These are phyloP conservation scores for Saimiri boliviensis DNA, from an alignment of 2,113 vertebrate genomes.

Conservation along the genomic window DNA sequence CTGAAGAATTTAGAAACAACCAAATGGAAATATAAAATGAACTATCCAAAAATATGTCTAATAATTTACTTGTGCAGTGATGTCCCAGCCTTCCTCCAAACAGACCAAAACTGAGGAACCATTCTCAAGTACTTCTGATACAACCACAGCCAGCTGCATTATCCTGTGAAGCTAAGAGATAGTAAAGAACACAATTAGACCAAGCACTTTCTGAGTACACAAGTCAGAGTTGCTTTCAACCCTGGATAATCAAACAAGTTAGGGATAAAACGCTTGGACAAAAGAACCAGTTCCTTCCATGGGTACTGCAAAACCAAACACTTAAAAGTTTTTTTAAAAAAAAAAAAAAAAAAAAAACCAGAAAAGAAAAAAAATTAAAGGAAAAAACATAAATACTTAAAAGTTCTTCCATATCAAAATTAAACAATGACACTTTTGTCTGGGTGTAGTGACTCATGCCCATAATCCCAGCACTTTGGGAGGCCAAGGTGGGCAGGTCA, in stretches of 20 bases:
- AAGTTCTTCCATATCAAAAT: conserved; percentile 36
- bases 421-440: neutral
- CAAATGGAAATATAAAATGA: conserved; percentile 38
- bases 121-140: conserved; percentile 95
- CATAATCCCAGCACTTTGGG: no score
- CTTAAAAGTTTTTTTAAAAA: conserved; percentile 24
- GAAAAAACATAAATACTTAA: neutral
- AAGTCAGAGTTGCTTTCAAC: neutral
- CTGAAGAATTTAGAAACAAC: conserved; percentile 28
- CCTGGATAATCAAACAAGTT: neutral
- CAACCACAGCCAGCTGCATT: conserved; percentile 92
- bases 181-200: conserved; percentile 17
- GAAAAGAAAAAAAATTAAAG: no score
- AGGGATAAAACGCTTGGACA: neutral
- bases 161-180: conserved; percentile 94
- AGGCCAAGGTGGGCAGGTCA: no score
- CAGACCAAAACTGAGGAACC: conserved; percentile 97
- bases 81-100: conserved; percentile 99
- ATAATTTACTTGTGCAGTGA: conserved; percentile 94
- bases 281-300: neutral
- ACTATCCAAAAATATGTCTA: conserved; percentile 41
- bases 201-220: neutral
- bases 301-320: neutral
- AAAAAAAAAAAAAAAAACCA: no score
- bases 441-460: no score